Evolutionary conservation across 2,888 invertebrate genomes (phyloP), one percentile per base, ranked within the genome.

Genomic region (Nomada hirtipes): DNA sequence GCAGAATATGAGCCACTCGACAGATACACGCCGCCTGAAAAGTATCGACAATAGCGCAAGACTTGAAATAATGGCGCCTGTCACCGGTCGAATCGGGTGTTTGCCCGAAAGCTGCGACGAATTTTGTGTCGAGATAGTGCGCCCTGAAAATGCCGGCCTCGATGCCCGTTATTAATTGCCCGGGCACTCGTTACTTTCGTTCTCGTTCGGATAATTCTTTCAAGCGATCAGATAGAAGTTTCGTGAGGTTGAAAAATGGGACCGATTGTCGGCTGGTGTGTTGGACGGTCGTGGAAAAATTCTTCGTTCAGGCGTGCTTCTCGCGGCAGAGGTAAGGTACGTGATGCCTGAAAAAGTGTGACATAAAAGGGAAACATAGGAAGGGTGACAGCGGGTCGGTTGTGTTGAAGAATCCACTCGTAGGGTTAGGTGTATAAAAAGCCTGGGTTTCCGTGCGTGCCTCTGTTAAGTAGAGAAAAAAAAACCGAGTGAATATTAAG

Each of bases 51-150:
- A 65, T 61, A 42, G 65, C n/a, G 52, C 26, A 10, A 23, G 44
- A 23, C 60, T 64, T 67, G 47, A 74, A 77, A 74, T 74, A 74
- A 77, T 67, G 65, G 29, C 23, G 29, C 52, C 57, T 77, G 77
- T 77, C 77, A 65, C 26, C 42, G 42, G 13, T n/a, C 26, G 15
- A 50, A 36, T 9, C 36, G 4, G 9, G 20, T 15, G 13, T 26
- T 18, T 11, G 20, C 15, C 15, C 20, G 15, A 29, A 70, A 50
- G 20, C 15, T 29, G 36, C 18, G 15, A 53, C 47, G 26, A 36
- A 47, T 23, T 47, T 13, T 29, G 20, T 29, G 23, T 23, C 4
- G 4, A 20, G 60, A 64, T 29, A 47, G 15, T 29, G n/a, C 7
- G 23, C 2, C 20, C 7, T 4, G 18, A 57, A 26, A 44, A 15